Base-by-base conservation (phyloP, 2,113 vertebrate genomes). In the Heterocephalus glaber region DNA sequence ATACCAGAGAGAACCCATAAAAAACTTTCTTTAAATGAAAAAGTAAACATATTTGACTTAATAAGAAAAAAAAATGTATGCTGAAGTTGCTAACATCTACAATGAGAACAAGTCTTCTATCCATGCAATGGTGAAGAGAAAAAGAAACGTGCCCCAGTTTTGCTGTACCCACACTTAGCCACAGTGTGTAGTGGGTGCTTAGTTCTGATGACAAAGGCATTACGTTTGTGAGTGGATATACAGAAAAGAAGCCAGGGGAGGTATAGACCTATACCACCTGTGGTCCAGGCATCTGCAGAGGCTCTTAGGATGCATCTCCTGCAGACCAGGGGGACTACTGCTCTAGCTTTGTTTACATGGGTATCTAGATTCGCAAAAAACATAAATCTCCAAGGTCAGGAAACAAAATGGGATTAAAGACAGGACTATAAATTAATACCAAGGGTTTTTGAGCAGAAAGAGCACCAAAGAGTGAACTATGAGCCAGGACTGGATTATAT, bases 231-330 rank as follows among this genome's bases (percentile, higher is more conserved):
- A 47, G 20, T 41, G 77, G 2, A 49, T 14, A 17, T 35, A 28
- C 61, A 14, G 54, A n/a, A 19, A 49, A 22, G 28, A 54, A 33
- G 13, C 14, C 52, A 56, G 7, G 11, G 16, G 56, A 56, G 10
- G 16, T 41, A 24, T 17, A 35, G 7, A 22, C 44, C 41, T 16
- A 1, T 19, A 35, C 9, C 33, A 14, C 24, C 8, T 49, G 10
- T 47, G 7, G 52, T 38, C 58, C 24, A 19, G 14, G 16, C 3
- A 20, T 68, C 22, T 24, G 3, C 7, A 14, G 9, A 33, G 9
- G 9, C 10, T 60, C 33, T 49, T 58, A 14, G 52, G 6, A 49
- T 22, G 1, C 1, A 5, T 3, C 24, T 0, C 35, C 28, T 33
- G 30, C 3, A 60, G 33, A 16, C 11, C 26, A 52, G 7, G 8